Evolutionary conservation across 1,140 invertebrate species (phyloP), one percentile per base, ranked within the genome.

Genomic region (Mizuhopecten yessoensis): DNA sequence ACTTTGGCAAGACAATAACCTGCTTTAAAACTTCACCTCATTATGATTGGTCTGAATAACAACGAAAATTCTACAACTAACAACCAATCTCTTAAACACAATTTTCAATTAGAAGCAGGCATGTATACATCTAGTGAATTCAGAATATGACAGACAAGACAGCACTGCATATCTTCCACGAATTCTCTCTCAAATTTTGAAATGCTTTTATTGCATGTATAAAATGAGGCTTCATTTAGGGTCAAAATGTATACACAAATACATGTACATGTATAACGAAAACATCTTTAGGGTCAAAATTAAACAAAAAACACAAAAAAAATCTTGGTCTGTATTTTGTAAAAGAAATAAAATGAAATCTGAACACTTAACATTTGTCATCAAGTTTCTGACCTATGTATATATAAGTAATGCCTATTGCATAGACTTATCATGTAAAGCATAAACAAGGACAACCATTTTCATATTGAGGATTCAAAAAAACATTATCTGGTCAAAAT

Each of bases 1-100:
- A 75, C 57, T 75, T 75, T 75, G 57, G 57, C 57, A 75, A 75
- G 57, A 75, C 57, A 75, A 23, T 75, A 75, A 75, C 57, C n/a
- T 75, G 57, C 57, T 75, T n/a, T 29, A 75, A 17, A 3, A 75
- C 29, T 75, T 17, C 3, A n/a, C 0, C 57, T 75, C n/a, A 75
- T 29, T 75, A 75, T 13, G 29, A 75, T 75, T 75, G 57, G 57
- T 75, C 57, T n/a, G 17, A 29, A 29, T 75, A 75, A 75, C 57
- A 75, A n/a, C n/a, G n/a, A n/a, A n/a, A 75, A 75, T 29, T 75
- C 57, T 75, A 75, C 57, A 75, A 75, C 57, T 75, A 29, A 29
- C 57, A 75, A 75, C n/a, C 57, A 75, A 75, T 29, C 57, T 29
- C 29, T 9, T n/a, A 29, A 29, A 75, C 29, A 11, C 57, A 75